Base-by-base conservation (phyloP, 2,797 vertebrate species). In the Tenualosa ilisha region DNA sequence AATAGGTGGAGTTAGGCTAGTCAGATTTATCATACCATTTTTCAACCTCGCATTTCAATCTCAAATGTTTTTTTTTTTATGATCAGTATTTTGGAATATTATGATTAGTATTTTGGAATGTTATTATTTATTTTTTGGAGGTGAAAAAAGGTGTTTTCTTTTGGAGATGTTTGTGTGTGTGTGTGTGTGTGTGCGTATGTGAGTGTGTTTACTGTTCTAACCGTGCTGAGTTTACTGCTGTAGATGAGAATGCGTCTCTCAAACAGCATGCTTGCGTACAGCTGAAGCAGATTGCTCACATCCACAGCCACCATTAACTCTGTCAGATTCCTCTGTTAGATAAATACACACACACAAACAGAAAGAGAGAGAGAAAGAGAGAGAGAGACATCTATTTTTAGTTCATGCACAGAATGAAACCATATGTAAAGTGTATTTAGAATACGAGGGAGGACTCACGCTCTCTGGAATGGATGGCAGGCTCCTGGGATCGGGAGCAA, bases 391-490 rank as follows among this genome's bases (percentile, higher is more conserved):
- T 22, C 63, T 20, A 81, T n/a, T 53, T 15, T 53, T 53, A 53
- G 8, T 13, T 53, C 51, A 13, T 53, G 17, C 5, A 56, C 3
- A 56, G 20, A 22, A 59, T 59, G 54, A 59, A 3, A 59, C 54
- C 51, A 53, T 53, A 13, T 15, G 3, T 53, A 53, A 15, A 53
- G 13, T 53, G 13, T 15, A 63, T n/a, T n/a, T 63, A 68, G 4
- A 26, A 20, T 11, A 54, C 12, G 1, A 0, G 22, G 68, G 3
- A 24, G 51, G 7, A 93, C 97, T 97, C 89, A 98, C 97, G 81
- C 95, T 98, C 92, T 98, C 97, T 59, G 97, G 97, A 84, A 98
- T 97, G 81, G 97, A 97, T 0, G 97, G 97, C 83, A 98, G 95
- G 89, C 94, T 90, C 85, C 89, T 91, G 2, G 95, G 94, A 82